A percentile compares a stretch with the other conserved stretches of the same genome.
Evolutionary conservation across 2,888 invertebrate genomes (phyloP).

Genomic region (Zelleria hepariella): DNA sequence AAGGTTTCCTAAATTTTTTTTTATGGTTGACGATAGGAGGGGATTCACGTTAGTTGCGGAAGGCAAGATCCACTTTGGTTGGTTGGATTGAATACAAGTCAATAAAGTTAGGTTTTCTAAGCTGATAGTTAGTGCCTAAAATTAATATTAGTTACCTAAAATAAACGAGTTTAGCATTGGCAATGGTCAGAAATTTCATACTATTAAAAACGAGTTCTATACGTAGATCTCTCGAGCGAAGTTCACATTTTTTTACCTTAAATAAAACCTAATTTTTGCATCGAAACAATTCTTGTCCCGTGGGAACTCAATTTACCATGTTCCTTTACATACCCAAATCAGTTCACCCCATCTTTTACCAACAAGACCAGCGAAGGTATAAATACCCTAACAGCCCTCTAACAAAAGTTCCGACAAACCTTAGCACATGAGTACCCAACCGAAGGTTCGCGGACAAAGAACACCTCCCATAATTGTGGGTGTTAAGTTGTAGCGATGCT

Average conservation of each 20-base stretch:
- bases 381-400: not conserved
- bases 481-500: too few species aligned
- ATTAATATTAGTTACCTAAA: not conserved
- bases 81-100: too few species aligned
- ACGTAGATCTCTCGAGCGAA: not conserved
- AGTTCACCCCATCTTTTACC: not conserved
- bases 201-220: not conserved
- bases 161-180: not conserved
- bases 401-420: not conserved
- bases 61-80: too few species aligned
- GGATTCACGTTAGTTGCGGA: too few species aligned
- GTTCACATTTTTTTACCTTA: not conserved
- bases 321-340: not conserved
- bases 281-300: not conserved
- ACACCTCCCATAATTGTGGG: too few species aligned
- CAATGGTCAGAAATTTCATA: not conserved
- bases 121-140: too few species aligned
- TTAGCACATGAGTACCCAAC: too few species aligned
- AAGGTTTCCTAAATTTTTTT: too few species aligned
- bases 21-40: too few species aligned
- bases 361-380: too few species aligned
- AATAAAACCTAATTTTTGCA: not conserved
- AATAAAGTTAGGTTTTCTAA: too few species aligned
- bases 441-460: too few species aligned
- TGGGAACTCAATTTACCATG: not conserved